phyloP scores from a whole-genome alignment of 2,888 invertebrate genomes.

The Portevinia maculata region DNA sequence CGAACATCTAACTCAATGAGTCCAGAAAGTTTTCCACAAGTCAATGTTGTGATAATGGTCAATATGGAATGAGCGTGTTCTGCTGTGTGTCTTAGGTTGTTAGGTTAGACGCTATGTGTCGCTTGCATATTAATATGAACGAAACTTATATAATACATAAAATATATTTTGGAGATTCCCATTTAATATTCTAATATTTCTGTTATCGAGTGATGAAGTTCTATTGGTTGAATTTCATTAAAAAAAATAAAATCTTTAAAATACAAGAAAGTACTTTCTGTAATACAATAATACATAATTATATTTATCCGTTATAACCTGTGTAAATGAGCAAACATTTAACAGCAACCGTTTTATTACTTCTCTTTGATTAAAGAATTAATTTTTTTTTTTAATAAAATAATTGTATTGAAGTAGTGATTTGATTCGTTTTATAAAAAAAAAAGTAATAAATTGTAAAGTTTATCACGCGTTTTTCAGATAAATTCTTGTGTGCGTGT shows the following conservation, averaged over 20 bases:
- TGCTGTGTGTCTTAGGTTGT: constrained; percentile 68
- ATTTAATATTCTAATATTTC: constrained; percentile 65
- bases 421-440: constrained; percentile 59
- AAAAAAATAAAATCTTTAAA: constrained; percentile 14
- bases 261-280: constrained; percentile 15
- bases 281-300: constrained; percentile 6
- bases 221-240: constrained; percentile 29
- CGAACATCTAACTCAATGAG: constrained; percentile 79
- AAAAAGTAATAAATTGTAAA: constrained; percentile 49
- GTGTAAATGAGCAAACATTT: constrained; percentile 18
- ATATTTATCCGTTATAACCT: constrained; percentile 31
- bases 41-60: constrained; percentile 82
- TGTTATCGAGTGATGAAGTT: constrained; percentile 54
- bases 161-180: constrained; percentile 67
- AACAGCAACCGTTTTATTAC: constrained; percentile 26
- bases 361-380: constrained; percentile 39
- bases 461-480: constrained; percentile 26
- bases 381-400: constrained; percentile 31
- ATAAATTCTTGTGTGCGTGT: constrained; percentile 26
- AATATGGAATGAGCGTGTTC: constrained; percentile 80
- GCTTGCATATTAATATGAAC: constrained; percentile 68
- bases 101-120: constrained; percentile 72
- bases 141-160: constrained; percentile 41
- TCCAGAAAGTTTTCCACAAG: constrained; percentile 81
- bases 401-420: constrained; percentile 50